Base-by-base conservation (phyloP, 2,888 invertebrate genomes). In the Mythimna vitellina region DNA sequence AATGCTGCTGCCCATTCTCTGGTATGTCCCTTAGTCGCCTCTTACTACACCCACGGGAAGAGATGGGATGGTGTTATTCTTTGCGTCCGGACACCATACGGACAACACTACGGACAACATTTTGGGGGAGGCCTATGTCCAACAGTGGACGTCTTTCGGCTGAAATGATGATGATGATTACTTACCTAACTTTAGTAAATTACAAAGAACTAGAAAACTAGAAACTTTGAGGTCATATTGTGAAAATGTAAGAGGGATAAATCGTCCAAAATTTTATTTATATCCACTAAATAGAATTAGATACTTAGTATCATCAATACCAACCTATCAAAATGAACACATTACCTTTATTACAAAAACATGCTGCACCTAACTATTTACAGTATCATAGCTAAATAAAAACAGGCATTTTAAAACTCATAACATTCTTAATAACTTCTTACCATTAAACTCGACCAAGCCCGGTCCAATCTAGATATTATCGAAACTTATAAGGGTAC, bases 391-490 rank as follows among this genome's bases (percentile, higher is more conserved):
- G 56, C 35, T 38, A 60, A 65, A 63, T 76, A 67, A 77, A 42
- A 82, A 70, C 51, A 67, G 10, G 12, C 9, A 67, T 68, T 70
- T 76, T 60, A 60, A 73, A 32, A 62, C 38, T 56, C 51, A 72
- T 63, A 38, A 72, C n/a, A 65, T 49, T 70, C 64, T 80, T 80
- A 80, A 64, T 61, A 70, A 65, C 35, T 57, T 60, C 51, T 46
- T 61, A 10, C 51, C 56, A 61, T 74, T 81, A 76, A 63, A 51
- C 10, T 63, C 42, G 22, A 66, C 58, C 63, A 46, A 42, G 64
- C 73, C 64, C 14, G 10, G 82, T 70, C 65, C 65, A 70, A 76
- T 76, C 69, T 51, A 73, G 84, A 82, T 83, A 63, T 49, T 74
- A 82, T 83, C 82, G 42, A 65, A 68, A 63, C 73, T 54, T 72